phyloP scores from a whole-genome alignment of 2,797 vertebrate genomes.

The Gephyroberyx darwinii region DNA sequence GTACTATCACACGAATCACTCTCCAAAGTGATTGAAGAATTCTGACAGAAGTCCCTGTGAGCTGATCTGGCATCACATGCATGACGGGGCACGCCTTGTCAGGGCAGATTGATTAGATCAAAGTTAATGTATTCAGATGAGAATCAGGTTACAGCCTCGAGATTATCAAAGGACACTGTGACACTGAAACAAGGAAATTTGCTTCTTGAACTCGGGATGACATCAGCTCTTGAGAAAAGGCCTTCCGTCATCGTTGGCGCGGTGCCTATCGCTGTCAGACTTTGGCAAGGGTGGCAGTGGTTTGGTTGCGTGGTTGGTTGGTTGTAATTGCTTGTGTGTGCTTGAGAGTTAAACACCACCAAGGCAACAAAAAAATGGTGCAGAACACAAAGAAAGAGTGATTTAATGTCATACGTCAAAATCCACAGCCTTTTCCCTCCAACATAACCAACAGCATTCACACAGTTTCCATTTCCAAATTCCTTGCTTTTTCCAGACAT shows the following conservation, averaged over 20 bases:
- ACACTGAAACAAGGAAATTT: conserved; percentile 22
- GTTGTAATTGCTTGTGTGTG: conserved; percentile 59
- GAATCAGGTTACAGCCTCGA: background rate
- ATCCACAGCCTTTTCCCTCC: background rate
- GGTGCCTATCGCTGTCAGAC: conserved; percentile 77
- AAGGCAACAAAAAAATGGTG: conserved; percentile 23
- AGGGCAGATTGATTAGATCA: conserved; percentile 54
- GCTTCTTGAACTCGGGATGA: conserved; percentile 49
- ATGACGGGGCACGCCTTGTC: conserved; percentile 12
- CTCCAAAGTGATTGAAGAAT: conserved; percentile 18
- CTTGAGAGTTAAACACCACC: conserved; percentile 44
- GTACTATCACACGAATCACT: conserved; percentile 40
- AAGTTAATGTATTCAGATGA: conserved; percentile 16
- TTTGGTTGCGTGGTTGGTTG: conserved; percentile 56
- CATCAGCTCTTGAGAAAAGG: conserved; percentile 57
- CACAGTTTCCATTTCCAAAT: background rate
- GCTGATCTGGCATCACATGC: conserved; percentile 51
- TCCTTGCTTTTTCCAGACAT: no score
- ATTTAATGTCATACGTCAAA: conserved; percentile 7
- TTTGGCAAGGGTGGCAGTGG: conserved; percentile 68
- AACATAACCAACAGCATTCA: background rate
- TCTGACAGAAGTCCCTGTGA: conserved; percentile 40
- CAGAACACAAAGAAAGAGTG: background rate
- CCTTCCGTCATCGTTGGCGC: conserved; percentile 74
- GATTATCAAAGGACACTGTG: conserved; percentile 35